Conservation (phyloP, 2,113 vertebrate genomes). For the Colius striatus region DNA sequence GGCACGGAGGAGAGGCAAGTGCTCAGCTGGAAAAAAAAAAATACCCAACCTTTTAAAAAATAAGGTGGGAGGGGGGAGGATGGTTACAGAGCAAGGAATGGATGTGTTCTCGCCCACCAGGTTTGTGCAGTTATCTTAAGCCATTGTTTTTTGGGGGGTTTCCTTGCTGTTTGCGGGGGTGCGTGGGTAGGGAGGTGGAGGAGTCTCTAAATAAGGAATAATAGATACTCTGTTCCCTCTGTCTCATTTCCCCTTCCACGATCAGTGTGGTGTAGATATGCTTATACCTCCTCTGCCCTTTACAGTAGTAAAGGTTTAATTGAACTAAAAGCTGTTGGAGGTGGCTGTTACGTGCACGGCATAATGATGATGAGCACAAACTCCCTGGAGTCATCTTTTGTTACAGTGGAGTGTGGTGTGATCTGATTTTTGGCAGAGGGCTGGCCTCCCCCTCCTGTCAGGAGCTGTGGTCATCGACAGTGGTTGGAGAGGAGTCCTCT, state of each 20-base stretch:
- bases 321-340: background rate
- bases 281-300: background rate
- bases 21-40: background rate
- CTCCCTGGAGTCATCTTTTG: conserved; percentile 51
- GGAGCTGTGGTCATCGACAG: background rate
- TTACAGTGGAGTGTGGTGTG: background rate
- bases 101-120: background rate
- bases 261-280: background rate
- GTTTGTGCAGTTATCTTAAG: background rate
- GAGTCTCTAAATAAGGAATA: background rate
- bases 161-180: background rate
- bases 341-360: conserved; percentile 27
- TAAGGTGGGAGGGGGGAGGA: background rate
- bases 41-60: too few species aligned
- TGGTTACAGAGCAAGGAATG: background rate
- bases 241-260: accelerated
- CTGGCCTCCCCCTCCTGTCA: background rate
- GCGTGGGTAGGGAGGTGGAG: too few species aligned
- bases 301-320: background rate
- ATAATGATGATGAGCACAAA: conserved; percentile 17
- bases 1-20: conserved; percentile 97
- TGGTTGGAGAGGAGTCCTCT: background rate
- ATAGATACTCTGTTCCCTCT: background rate
- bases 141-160: background rate
- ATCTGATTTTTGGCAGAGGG: conserved; percentile 29